Evolutionary conservation across 2,113 vertebrate species (phyloP).

Genomic region (Myodes glareolus): DNA sequence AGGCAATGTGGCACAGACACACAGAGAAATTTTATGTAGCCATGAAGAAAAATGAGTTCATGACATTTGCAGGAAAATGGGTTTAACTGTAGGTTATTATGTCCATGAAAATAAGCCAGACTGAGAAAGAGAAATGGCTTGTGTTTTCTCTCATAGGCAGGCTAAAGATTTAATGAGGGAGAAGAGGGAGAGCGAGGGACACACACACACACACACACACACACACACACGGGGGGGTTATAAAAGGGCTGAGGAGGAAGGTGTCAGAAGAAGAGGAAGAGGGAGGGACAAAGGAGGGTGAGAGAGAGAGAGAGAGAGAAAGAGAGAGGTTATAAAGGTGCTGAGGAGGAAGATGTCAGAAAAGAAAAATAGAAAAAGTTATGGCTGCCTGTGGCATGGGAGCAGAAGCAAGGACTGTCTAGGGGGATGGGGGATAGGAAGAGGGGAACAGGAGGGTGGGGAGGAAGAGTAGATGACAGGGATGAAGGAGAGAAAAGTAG

Average conservation of each 20-base stretch:
- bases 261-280: background rate
- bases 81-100: background rate
- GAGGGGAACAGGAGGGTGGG: no score
- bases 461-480: background rate
- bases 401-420: background rate
- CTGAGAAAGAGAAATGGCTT: background rate
- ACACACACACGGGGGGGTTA: rapidly evolving
- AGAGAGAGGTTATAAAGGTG: background rate
- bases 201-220: no score
- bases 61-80: background rate
- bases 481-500: background rate
- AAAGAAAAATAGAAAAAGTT: background rate
- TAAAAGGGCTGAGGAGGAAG: background rate
- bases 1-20: background rate
- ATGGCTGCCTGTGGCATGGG: background rate
- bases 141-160: background rate
- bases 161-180: background rate
- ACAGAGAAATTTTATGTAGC: background rate
- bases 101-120: background rate
- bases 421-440: no score
- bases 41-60: background rate
- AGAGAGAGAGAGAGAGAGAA: background rate
- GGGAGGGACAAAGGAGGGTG: background rate
- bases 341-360: background rate
- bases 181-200: rapidly evolving